Conservation (phyloP, 2,797 vertebrate species). For the Thalassophryne amazonica region DNA sequence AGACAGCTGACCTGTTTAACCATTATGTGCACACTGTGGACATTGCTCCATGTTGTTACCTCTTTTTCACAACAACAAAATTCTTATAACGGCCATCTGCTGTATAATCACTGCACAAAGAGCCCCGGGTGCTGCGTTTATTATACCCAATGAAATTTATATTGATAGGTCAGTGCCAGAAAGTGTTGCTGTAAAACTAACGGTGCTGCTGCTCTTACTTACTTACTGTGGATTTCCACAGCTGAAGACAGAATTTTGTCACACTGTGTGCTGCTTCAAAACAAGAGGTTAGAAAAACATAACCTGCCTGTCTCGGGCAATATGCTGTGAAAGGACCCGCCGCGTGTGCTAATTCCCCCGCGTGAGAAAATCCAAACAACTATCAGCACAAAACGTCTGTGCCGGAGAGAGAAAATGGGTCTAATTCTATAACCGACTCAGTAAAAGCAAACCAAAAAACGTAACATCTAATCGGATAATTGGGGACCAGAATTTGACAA, state of each 20-base stretch:
- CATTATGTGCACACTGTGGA: conserved; percentile 18
- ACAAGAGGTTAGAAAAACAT: conserved; percentile 54
- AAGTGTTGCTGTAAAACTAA: conserved; percentile 12
- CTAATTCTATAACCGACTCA: conserved; percentile 12
- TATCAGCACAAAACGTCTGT: conserved; percentile 26
- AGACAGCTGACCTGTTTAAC: conserved; percentile 24
- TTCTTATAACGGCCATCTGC: conserved; percentile 51
- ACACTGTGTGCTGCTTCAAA: conserved; percentile 42
- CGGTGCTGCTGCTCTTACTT: conserved; percentile 9
- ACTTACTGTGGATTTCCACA: conserved; percentile 12
- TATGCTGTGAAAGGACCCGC: conserved; percentile 22
- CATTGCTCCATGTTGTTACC: conserved; percentile 37
- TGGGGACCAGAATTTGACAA: conserved; percentile 33
- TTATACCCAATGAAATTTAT: conserved; percentile 31
- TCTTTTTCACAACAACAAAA: conserved; percentile 39
- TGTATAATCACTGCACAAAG: conserved; percentile 39
- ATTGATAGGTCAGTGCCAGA: conserved; percentile 29
- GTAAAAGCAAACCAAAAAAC: conserved; percentile 25
- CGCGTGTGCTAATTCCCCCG: conserved; percentile 55
- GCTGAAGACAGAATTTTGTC: conserved; percentile 33
- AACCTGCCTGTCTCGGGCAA: conserved; percentile 44
- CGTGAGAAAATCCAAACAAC: conserved; percentile 59
- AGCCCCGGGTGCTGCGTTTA: conserved; percentile 15
- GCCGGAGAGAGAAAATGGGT: conserved; percentile 38
- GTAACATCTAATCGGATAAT: conserved; percentile 56